Evolutionary conservation across 37 sponge, comb jelly and placozoan species (phyloP).

Genomic region (Geodia barretti): DNA sequence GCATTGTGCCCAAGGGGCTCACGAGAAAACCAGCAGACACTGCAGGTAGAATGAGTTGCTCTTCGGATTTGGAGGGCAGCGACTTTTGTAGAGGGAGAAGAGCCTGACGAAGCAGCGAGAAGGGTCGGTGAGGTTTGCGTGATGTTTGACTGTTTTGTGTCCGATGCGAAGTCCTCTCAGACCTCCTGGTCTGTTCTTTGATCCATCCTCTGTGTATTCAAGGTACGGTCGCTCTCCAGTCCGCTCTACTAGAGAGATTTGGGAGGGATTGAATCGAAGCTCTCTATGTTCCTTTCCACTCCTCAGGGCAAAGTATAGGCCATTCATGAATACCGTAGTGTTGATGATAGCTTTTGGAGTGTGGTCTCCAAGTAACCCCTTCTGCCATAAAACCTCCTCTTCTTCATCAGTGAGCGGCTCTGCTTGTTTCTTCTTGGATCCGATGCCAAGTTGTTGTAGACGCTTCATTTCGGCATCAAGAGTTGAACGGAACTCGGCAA

Average conservation of each 20-base stretch:
- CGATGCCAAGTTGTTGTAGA: slow-evolving; percentile 10
- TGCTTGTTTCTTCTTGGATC: slow-evolving; percentile 10
- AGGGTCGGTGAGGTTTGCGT: slow-evolving; percentile 11
- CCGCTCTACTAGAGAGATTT: slow-evolving; percentile 26
- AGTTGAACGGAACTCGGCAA: slow-evolving; percentile 11
- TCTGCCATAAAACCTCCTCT: slow-evolving; percentile 37
- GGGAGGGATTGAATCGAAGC: slow-evolving; percentile 18
- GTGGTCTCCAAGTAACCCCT: slow-evolving; percentile 9
- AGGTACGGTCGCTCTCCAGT: slow-evolving; percentile 21
- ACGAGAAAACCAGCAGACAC: slow-evolving; percentile 4
- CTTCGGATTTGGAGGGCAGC: no score
- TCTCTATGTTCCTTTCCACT: slow-evolving; percentile 44
- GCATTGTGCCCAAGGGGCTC: slow-evolving; percentile 17
- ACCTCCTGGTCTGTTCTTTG: slow-evolving; percentile 45
- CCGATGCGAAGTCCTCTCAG: slow-evolving; percentile 5
- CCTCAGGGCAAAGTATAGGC: slow-evolving; percentile 47
- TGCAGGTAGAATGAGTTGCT: no score
- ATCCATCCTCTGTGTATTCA: slow-evolving; percentile 25
- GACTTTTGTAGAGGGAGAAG: slow-evolving; percentile 3
- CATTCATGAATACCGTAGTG: slow-evolving; percentile 30
- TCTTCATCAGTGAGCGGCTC: slow-evolving; percentile 19
- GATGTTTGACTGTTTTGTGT: slow-evolving; percentile 17
- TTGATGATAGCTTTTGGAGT: slow-evolving; percentile 27
- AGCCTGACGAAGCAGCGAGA: slow-evolving; percentile 7
- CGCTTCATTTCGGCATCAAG: slow-evolving; percentile 56